Evolutionary conservation across 2,113 vertebrate genomes (phyloP).

Genomic region (Excalfactoria chinensis): DNA sequence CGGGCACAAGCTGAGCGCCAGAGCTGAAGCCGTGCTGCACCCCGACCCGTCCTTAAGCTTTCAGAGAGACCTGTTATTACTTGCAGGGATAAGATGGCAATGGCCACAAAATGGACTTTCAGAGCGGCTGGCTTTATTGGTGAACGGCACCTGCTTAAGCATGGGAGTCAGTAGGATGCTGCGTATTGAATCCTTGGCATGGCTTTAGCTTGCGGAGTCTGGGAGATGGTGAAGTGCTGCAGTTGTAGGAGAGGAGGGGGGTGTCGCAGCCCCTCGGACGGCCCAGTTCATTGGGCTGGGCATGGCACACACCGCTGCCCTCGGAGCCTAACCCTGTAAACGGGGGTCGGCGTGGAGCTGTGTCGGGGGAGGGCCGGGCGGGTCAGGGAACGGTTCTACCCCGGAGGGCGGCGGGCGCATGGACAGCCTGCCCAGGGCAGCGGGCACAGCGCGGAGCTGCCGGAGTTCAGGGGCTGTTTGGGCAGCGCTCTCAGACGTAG

Average conservation of each 20-base stretch:
- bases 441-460: too few species aligned
- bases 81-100: background rate
- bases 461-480: too few species aligned
- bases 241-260: background rate
- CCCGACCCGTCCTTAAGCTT: fast-evolving
- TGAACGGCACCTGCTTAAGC: fast-evolving
- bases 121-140: background rate
- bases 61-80: background rate
- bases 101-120: fast-evolving
- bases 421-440: too few species aligned
- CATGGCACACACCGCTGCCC: background rate
- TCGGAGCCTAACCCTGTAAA: background rate
- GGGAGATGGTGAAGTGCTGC: fast-evolving
- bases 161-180: fast-evolving
- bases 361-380: too few species aligned
- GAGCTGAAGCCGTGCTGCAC: background rate
- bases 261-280: background rate
- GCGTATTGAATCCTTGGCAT: fast-evolving
- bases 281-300: background rate
- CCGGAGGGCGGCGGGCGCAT: too few species aligned
- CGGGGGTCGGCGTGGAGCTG: too few species aligned
- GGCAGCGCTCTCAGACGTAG: too few species aligned
- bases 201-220: background rate
- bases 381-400: too few species aligned
- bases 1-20: fast-evolving